Evolutionary conservation across 2,113 vertebrate species (phyloP).

Genomic region (Hippocampus zosterae): DNA sequence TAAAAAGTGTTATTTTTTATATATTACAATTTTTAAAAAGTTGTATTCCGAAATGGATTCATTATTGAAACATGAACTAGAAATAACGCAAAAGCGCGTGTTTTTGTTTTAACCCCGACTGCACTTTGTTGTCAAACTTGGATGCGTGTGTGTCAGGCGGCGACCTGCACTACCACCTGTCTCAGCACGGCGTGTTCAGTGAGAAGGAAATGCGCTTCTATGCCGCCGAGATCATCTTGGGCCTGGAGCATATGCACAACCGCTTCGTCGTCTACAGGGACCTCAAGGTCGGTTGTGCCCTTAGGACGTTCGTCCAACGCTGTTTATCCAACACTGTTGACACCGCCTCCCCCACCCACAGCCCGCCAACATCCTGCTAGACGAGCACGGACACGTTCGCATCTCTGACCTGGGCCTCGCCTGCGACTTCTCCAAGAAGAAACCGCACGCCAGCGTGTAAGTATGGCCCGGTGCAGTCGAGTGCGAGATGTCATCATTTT

Average conservation of each 20-base stretch:
- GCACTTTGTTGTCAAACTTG: too few species aligned
- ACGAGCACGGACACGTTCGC: conserved; percentile 90
- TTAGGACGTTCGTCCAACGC: too few species aligned
- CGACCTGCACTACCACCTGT: conserved; percentile 96
- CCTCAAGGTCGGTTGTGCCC: conserved; percentile 79
- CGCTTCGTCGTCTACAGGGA: conserved; percentile 96
- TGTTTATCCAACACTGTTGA: background rate
- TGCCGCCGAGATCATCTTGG: conserved; percentile 93
- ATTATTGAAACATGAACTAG: too few species aligned
- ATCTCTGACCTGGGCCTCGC: conserved; percentile 97
- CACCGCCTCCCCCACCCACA: conserved; percentile 38
- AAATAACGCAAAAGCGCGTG: too few species aligned
- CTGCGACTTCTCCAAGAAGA: conserved; percentile 98
- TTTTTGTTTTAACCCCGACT: too few species aligned
- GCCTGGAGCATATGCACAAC: conserved; percentile 96
- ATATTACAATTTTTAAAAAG: too few species aligned
- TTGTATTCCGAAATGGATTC: too few species aligned
- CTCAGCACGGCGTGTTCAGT: conserved; percentile 94
- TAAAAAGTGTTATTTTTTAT: too few species aligned
- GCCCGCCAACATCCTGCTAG: conserved; percentile 96
- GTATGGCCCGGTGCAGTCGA: conserved; percentile 31
- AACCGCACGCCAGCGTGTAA: conserved; percentile 97
- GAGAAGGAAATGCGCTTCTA: conserved; percentile 99
- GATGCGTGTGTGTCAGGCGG: conserved; percentile 73
- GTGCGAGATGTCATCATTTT: too few species aligned